Evolutionary conservation across 2,113 vertebrate genomes (phyloP), one percentile per base, ranked within the genome.

Genomic region (Nibea coibor): DNA sequence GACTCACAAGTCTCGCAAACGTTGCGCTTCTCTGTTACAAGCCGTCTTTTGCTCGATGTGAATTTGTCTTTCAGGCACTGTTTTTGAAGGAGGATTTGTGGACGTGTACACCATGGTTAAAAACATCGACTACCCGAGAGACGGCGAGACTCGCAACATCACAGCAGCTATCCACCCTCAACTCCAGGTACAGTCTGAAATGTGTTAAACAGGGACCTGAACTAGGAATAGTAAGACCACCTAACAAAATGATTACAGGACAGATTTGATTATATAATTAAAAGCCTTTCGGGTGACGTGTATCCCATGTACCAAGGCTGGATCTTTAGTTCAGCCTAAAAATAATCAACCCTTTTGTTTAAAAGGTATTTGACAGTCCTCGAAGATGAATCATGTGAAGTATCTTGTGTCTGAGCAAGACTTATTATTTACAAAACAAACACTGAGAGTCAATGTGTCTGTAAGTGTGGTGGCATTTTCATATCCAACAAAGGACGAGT

Each of bases 91-190:
- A 62, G 93, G 89, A 59, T 72, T 20, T 10, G 91, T 93, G 31
- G 92, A 95, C 0, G 81, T 94, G 3, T 94, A 87, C 77, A 93
- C 91, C 58, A 63, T 90, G 90, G 85, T 93, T n/a, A 90, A 89
- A 71, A 86, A 93, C 69, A 72, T 94, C 0, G 93, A 95, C 78
- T 94, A 94, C 73, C 94, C 93, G 0, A 84, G 92, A 82, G 92
- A 94, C 72, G 17, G 31, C 0, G 88, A 89, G 22, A 93, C 92
- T 16, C 85, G 2, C 4, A 75, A 87, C 82, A 92, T 95, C 78
- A 92, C 84, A 17, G 94, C 94, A 51, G 87, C 91, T 43, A 89
- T 94, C 84, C 93, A 94, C 80, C 91, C 93, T 54, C 70, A 89
- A 15, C 92, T 94, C n/a, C 93, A 94, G 93, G 93, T 94, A 80